phyloP scores from a whole-genome alignment of 2,888 invertebrate species.

The Parthenolecanium corni region DNA sequence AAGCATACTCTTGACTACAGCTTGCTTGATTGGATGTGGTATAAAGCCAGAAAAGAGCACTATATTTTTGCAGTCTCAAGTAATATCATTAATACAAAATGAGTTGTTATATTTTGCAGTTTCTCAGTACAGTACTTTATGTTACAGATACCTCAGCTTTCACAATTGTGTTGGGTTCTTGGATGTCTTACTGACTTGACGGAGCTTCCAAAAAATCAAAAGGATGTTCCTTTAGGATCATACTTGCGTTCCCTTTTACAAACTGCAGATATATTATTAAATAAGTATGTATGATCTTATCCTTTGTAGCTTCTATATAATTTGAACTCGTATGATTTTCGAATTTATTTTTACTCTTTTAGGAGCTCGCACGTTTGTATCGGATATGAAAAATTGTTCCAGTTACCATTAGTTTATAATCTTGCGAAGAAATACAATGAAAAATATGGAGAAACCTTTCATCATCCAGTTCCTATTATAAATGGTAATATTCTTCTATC shows the following conservation, averaged over 20 bases:
- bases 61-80: constrained; percentile 79
- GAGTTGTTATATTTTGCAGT: too few species aligned
- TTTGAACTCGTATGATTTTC: too few species aligned
- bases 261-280: constrained; percentile 87
- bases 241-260: constrained; percentile 89
- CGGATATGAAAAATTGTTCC: constrained; percentile 86
- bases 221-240: constrained; percentile 71
- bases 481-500: constrained; percentile 43
- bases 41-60: constrained; percentile 67
- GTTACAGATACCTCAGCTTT: constrained; percentile 63
- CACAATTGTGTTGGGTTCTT: constrained; percentile 80
- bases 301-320: too few species aligned
- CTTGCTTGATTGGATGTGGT: constrained; percentile 80
- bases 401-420: constrained; percentile 70
- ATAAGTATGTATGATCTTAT: constrained; percentile 52
- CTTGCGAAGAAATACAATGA: constrained; percentile 70
- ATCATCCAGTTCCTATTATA: constrained; percentile 56
- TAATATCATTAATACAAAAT: constrained; percentile 35
- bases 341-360: too few species aligned
- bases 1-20: constrained; percentile 65
- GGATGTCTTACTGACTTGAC: constrained; percentile 72
- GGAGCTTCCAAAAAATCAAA: constrained; percentile 59
- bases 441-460: constrained; percentile 65
- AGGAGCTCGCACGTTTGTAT: constrained; percentile 53
- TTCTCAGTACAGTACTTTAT: too few species aligned